Conservation (phyloP, 2,888 invertebrate species). For the Baronia brevicornis region DNA sequence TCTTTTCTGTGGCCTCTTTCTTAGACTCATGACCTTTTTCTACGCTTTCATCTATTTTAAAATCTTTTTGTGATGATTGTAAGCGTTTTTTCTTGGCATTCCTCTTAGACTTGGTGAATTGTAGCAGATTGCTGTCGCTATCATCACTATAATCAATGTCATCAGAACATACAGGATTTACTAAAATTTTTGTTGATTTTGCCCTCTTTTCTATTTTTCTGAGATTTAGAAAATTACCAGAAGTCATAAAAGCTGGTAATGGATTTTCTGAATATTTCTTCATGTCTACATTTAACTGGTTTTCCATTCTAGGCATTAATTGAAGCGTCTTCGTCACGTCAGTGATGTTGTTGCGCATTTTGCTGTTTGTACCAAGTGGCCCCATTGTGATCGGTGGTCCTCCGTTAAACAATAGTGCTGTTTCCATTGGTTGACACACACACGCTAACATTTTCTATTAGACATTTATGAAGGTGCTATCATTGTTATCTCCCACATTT, state of each 20-base stretch:
- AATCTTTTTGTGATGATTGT: conserved; percentile 45
- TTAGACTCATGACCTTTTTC: conserved; percentile 48
- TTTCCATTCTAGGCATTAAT: conserved; percentile 42
- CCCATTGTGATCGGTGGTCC: conserved; percentile 72
- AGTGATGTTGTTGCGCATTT: conserved; percentile 49
- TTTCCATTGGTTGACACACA: conserved; percentile 79
- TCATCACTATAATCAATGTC: conserved; percentile 59
- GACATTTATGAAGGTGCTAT: conserved; percentile 40
- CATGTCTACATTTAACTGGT: conserved; percentile 41
- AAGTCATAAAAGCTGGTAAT: conserved; percentile 46
- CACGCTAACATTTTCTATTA: conserved; percentile 78
- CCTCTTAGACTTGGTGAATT: conserved; percentile 53
- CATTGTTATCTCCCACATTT: conserved; percentile 51
- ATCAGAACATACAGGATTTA: conserved; percentile 66
- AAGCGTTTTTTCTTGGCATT: conserved; percentile 67
- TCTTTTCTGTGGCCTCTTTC: conserved; percentile 53
- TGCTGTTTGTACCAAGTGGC: conserved; percentile 64
- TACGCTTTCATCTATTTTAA: conserved; percentile 33
- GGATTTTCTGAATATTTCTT: conserved; percentile 49
- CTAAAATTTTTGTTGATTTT: conserved; percentile 68
- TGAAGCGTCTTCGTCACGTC: conserved; percentile 54
- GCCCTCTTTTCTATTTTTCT: conserved; percentile 64
- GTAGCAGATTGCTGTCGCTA: conserved; percentile 54
- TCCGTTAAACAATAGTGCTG: conserved; percentile 69
- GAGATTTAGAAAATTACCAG: conserved; percentile 56